These are phyloP conservation scores for Trachurus trachurus DNA, from an alignment of 2,797 vertebrate genomes.

Conservation along the genomic window DNA sequence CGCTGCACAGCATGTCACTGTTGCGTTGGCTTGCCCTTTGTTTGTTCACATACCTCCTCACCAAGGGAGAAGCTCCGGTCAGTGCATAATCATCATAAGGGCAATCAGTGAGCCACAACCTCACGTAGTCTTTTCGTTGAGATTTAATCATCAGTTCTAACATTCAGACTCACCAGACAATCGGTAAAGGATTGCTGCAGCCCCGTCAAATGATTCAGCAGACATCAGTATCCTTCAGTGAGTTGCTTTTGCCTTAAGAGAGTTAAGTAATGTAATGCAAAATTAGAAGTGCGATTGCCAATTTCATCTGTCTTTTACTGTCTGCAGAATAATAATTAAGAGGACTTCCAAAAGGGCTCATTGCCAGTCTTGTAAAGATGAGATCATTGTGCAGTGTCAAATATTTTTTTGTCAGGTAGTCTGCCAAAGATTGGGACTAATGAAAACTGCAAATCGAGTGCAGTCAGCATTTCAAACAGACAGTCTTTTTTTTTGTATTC, in stretches of 20 bases:
- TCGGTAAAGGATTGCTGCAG: slow-evolving; percentile 66
- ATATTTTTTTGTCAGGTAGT: slow-evolving; percentile 75
- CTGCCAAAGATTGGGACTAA: slow-evolving; percentile 72
- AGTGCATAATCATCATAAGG: slow-evolving; percentile 66
- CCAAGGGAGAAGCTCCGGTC: slow-evolving; percentile 54
- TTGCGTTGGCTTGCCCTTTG: slow-evolving; percentile 70
- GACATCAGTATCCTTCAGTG: slow-evolving; percentile 74
- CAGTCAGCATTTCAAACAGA: slow-evolving; percentile 72
- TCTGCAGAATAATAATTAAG: slow-evolving; percentile 84
- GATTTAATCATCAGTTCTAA: slow-evolving; percentile 56
- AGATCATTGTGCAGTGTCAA: slow-evolving; percentile 86
- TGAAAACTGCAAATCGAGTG: slow-evolving; percentile 68
- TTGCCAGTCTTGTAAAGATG: slow-evolving; percentile 85
- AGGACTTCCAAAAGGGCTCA: slow-evolving; percentile 81
- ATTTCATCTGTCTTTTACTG: slow-evolving; percentile 68
- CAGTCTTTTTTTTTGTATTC: slow-evolving; percentile 57
- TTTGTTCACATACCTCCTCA: slow-evolving; percentile 68
- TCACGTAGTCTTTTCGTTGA: slow-evolving; percentile 51
- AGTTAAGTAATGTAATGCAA: slow-evolving; percentile 76
- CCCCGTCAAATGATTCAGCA: slow-evolving; percentile 82
- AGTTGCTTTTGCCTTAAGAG: slow-evolving; percentile 62
- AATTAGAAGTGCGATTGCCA: slow-evolving; percentile 73
- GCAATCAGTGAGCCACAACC: slow-evolving; percentile 64
- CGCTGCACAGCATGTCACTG: slow-evolving; percentile 59
- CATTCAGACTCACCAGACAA: slow-evolving; percentile 46